These are phyloP conservation scores for Bufo bufo DNA, from an alignment of 2,113 vertebrate genomes.

Conservation along the genomic window DNA sequence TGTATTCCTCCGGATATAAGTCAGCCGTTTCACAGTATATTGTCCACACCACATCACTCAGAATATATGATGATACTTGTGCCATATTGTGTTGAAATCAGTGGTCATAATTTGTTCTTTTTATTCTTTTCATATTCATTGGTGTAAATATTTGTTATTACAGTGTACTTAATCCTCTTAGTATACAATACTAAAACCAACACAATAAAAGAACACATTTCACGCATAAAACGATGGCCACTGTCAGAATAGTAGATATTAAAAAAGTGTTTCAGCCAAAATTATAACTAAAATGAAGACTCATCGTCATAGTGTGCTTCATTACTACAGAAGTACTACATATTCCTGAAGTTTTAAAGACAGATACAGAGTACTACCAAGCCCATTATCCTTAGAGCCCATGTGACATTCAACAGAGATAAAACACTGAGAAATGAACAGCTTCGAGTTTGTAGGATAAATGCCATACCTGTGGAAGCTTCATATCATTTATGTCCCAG, in stretches of 20 bases:
- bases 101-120: background rate
- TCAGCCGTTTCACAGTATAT: background rate
- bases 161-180: background rate
- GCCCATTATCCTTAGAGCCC: background rate
- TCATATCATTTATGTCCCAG: constrained; percentile 83
- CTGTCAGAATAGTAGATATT: background rate
- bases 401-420: background rate
- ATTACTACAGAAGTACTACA: background rate
- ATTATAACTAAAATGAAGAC: too few species aligned
- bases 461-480: constrained; percentile 81
- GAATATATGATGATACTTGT: background rate
- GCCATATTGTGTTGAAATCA: background rate
- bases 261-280: too few species aligned
- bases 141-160: background rate
- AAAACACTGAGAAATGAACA: background rate
- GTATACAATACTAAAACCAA: background rate
- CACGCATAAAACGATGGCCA: background rate
- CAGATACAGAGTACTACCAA: background rate
- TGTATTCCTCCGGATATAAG: background rate
- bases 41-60: background rate
- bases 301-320: too few species aligned
- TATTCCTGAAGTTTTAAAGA: background rate
- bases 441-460: background rate
- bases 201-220: background rate
- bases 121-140: background rate